Evolutionary conservation across 2,888 invertebrate genomes (phyloP), one percentile per base, ranked within the genome.

Genomic region (Caenorhabditis sp.): DNA sequence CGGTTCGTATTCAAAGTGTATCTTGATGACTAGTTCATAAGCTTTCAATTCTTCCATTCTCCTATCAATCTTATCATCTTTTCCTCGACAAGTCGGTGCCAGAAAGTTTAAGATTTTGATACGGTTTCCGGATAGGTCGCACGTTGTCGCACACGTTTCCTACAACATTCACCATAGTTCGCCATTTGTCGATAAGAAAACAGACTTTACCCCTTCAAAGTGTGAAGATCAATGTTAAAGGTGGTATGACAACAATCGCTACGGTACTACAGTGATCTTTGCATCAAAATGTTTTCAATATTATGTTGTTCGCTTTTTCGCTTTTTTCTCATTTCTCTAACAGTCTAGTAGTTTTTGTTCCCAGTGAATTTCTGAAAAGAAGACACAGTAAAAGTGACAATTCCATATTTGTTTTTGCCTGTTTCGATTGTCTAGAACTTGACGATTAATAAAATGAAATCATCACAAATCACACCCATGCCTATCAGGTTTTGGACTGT

Each of bases 61-160:
- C 50, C 58, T 56, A 47, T 18, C 28, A 26, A 18, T 37, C 58
- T 51, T 28, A 37, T 60, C 50, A 55, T 60, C 60, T 20, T 22
- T n/a, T 15, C 35, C 4, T 15, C 37, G 18, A 2, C 15, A 4
- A 26, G 4, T 6, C 53, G 24, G 24, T 53, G 56, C n/a, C 35
- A 37, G 35, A 60, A 60, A 60, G 24, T 11, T 40, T 60, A 37
- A 28, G 64, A 44, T 62, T 62, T 62, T 20, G n/a, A n/a, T 55
- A 35, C 35, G 51, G 53, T 55, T 62, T 60, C 65, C 76, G 67
- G 76, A 76, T 76, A 67, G 68, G 68, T 68, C 61, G 51, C 37
- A 26, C 60, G 9, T 40, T 64, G 35, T 55, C 47, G 37, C 35
- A 55, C 65, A 74, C 67, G 60, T 74, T 58, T 44, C 56, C 40